Evolutionary conservation across 2,797 vertebrate species (phyloP), one percentile per base, ranked within the genome.

Genomic region (Pangasius krempfi): DNA sequence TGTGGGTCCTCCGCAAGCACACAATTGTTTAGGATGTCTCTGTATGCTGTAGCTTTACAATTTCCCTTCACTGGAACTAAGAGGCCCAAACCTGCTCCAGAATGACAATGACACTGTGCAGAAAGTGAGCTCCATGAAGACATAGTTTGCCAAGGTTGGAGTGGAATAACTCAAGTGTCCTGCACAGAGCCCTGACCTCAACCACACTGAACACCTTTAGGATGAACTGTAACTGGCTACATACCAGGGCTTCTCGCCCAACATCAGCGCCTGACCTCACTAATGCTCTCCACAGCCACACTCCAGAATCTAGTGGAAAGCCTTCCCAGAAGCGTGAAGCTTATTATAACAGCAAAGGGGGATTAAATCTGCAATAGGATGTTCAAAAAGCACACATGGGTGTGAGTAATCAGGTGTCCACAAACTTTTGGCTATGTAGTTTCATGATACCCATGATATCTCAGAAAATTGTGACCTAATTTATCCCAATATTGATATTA

Each of bases 51-150:
- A 10, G 37, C 5, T 3, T 50, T 52, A 76, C 47, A 52, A n/a
- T 27, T 76, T 76, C 75, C 12, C 13, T 16, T 76, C 75, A 76
- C 76, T 54, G 50, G 50, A 79, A 56, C n/a, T 79, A 79, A 56
- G 73, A 22, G 18, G 76, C 10, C 76, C n/a, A 33, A 56, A 80
- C 52, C 18, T 58, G 30, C 10, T 33, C 75, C 13, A 78, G 27
- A 4, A 30, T 30, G 1, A 33, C 78, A 56, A 16, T 22, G 37
- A 40, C 9, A 1, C 72, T 73, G 72, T 73, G 9, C 68, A 72
- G 33, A 40, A 72, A 72, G 33, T 18, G 7, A 47, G 22, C 10
- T 27, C 10, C 44, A 75, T 27, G 20, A 47, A 75, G 22, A 2
- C 22, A 27, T 44, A 20, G 20, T 25, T 40, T 44, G 33, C 14